These are phyloP conservation scores for Erebia epiphron DNA, from an alignment of 2,888 invertebrate species.

Conservation along the genomic window DNA sequence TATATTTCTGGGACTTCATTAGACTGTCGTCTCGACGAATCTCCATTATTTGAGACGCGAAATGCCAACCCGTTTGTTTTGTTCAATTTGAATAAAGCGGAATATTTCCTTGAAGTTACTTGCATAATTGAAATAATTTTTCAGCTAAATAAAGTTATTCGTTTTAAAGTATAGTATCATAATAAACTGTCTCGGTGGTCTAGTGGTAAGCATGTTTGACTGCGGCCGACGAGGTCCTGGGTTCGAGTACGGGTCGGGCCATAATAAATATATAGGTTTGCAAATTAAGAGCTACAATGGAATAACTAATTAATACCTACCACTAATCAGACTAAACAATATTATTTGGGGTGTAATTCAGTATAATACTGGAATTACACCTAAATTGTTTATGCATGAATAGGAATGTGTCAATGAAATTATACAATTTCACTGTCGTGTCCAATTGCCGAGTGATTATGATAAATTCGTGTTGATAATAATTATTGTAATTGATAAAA, in stretches of 20 bases:
- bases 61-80: constrained; percentile 30
- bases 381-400: constrained; percentile 4
- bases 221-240: too few relatives aligned
- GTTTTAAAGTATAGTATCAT: too few relatives aligned
- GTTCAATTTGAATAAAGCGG: constrained; percentile 19
- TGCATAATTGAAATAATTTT: too few relatives aligned
- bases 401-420: constrained; percentile 9
- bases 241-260: too few relatives aligned
- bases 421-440: constrained; percentile 11
- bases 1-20: constrained; percentile 34
- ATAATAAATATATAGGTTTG: too few relatives aligned
- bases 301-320: constrained; percentile 9
- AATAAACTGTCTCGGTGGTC: too few relatives aligned
- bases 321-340: constrained; percentile 5
- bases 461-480: neutral
- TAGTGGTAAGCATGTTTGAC: too few relatives aligned
- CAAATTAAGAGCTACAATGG: constrained; percentile 1
- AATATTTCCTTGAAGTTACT: constrained; percentile 13
- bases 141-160: too few relatives aligned
- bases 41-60: constrained; percentile 31
- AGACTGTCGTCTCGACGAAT: constrained; percentile 34
- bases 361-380: constrained; percentile 16
- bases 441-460: neutral
- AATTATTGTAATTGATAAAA: too few relatives aligned
- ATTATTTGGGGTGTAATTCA: constrained; percentile 12